phyloP scores from a whole-genome alignment of 2,113 vertebrate species.

The Sapayoa aenigma region DNA sequence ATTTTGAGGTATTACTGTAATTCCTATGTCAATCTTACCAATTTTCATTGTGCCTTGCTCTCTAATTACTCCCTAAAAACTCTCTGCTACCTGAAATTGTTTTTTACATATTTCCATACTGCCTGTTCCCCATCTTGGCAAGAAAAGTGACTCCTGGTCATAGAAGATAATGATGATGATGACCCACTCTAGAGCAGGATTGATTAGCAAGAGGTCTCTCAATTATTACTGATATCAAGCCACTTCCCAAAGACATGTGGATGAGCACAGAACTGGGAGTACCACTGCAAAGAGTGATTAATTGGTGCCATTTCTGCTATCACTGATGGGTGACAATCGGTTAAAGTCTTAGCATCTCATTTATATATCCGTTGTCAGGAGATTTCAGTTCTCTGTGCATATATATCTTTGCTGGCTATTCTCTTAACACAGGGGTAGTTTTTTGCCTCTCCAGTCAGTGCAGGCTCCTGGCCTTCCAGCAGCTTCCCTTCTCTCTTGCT shows the following conservation, averaged over 20 bases:
- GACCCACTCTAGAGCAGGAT: neutral
- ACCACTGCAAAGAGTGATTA: neutral
- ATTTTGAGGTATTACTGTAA: no score
- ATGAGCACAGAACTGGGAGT: neutral
- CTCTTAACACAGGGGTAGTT: neutral
- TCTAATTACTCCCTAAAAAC: neutral
- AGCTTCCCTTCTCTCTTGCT: conserved; percentile 1
- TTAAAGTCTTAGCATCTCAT: neutral
- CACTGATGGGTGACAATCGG: neutral
- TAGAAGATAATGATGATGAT: neutral
- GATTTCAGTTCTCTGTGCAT: neutral
- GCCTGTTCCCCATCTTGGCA: neutral
- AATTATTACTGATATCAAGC: neutral
- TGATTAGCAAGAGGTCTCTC: neutral
- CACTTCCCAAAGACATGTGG: neutral
- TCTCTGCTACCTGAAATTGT: neutral
- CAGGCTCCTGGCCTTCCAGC: neutral
- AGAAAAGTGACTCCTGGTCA: neutral
- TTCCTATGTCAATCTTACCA: neutral
- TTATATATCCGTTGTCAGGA: neutral
- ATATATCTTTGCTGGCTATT: neutral
- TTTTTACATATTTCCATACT: neutral
- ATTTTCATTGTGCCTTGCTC: neutral
- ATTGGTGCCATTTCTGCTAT: neutral
- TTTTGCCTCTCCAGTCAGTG: neutral